These are phyloP conservation scores for Colinus virginianus DNA, from an alignment of 2,113 vertebrate species.

Conservation along the genomic window DNA sequence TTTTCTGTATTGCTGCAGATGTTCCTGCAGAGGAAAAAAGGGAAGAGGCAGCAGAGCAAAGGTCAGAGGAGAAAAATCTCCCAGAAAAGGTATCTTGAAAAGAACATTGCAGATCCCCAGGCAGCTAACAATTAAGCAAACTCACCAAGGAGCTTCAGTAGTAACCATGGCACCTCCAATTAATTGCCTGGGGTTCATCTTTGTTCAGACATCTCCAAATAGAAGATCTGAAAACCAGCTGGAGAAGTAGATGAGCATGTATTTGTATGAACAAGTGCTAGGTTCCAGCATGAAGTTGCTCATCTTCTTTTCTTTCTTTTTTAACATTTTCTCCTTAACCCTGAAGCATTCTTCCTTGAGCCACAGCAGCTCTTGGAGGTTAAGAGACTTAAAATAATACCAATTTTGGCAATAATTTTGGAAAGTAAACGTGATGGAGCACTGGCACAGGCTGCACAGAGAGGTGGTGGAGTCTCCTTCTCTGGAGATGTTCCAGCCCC, in stretches of 20 bases:
- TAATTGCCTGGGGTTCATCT: not conserved
- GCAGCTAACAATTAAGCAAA: not conserved
- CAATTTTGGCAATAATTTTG: not conserved
- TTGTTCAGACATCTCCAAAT: not conserved
- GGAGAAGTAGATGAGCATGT: fast-evolving
- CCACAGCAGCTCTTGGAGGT: not conserved
- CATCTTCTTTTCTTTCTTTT: not conserved
- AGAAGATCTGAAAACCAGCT: not conserved
- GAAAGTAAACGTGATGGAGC: too few relatives aligned
- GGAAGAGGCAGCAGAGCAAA: not conserved
- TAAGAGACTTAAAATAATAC: not conserved
- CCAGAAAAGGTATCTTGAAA: not conserved
- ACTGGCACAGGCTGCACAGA: too few relatives aligned
- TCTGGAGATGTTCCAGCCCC: too few relatives aligned
- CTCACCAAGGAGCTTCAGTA: not conserved
- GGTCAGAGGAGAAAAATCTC: not conserved
- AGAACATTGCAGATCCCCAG: not conserved
- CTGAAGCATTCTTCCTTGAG: not conserved
- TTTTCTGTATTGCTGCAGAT: not conserved
- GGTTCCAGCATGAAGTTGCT: not conserved
- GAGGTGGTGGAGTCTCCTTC: too few relatives aligned
- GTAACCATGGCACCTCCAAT: not conserved
- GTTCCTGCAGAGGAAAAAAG: not conserved
- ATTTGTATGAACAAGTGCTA: not conserved
- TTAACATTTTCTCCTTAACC: not conserved